Percentiles rank a stretch among this genome's conserved stretches.
These are phyloP conservation scores for Siniperca chuatsi DNA, from an alignment of 2,113 vertebrate species.

Conservation along the genomic window DNA sequence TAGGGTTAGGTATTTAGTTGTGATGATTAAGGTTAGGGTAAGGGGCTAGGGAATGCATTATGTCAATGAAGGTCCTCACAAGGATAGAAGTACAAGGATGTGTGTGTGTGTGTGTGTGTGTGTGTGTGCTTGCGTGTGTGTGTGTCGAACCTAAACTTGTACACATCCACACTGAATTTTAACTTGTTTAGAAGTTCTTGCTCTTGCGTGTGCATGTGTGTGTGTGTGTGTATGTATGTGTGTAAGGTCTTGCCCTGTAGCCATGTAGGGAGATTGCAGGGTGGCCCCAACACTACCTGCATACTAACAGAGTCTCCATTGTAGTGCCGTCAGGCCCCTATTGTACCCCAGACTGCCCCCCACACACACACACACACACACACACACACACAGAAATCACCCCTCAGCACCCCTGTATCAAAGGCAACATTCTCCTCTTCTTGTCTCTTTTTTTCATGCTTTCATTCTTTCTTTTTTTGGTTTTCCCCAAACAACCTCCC, in stretches of 20 bases:
- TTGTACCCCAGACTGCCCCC: slow-evolving; percentile 61
- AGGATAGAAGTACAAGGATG: too few relatives aligned
- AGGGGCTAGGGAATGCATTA: too few relatives aligned
- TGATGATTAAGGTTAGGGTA: too few relatives aligned
- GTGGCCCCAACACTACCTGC: slow-evolving; percentile 83
- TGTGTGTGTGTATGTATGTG: slow-evolving; percentile 59
- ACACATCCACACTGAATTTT: slow-evolving; percentile 39
- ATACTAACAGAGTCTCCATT: slow-evolving; percentile 82
- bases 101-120: too few relatives aligned
- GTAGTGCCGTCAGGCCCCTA: slow-evolving; percentile 72
- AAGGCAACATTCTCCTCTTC: slow-evolving; percentile 77
- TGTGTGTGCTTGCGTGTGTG: background rate
- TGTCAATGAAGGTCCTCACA: too few relatives aligned
- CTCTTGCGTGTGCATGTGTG: slow-evolving; percentile 27
- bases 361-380: slow-evolving; percentile 49
- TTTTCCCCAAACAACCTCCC: slow-evolving; percentile 47
- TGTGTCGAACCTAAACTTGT: slow-evolving; percentile 3
- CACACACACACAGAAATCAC: slow-evolving; percentile 52
- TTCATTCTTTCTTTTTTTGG: slow-evolving; percentile 47
- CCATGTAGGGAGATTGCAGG: slow-evolving; percentile 74
- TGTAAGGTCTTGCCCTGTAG: slow-evolving; percentile 73
- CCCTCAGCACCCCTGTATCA: slow-evolving; percentile 78
- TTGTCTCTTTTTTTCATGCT: slow-evolving; percentile 65
- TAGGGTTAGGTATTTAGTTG: too few relatives aligned
- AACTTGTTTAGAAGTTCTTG: slow-evolving; percentile 43